Percentiles rank a stretch among this genome's conserved stretches.
Conservation (phyloP, 2,888 invertebrate species). For the Drosophila algonquin region DNA sequence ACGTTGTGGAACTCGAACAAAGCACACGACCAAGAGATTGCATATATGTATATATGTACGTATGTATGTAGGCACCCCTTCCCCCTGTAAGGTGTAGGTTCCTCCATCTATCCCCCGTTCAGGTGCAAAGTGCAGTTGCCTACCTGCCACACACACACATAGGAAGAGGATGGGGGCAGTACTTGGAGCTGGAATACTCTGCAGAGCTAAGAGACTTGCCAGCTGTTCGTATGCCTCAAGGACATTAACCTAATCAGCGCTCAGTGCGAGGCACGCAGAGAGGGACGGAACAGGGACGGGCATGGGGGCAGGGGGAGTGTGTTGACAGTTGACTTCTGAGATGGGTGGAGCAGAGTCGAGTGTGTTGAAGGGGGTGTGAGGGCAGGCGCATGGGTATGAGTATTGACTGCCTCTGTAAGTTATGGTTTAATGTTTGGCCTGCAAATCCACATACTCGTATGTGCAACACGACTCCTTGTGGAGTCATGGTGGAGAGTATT, state of each 20-base stretch:
- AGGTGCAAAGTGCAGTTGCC: slow-evolving; percentile 40
- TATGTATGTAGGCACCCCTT: too few species aligned
- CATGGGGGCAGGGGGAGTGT: slow-evolving; percentile 16
- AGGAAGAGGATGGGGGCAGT: slow-evolving; percentile 12
- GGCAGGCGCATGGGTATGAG: slow-evolving; percentile 1
- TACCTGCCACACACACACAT: background rate
- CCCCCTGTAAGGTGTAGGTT: background rate
- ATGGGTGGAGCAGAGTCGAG: slow-evolving; percentile 16
- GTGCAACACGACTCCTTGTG: too few species aligned
- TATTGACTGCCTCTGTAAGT: slow-evolving; percentile 51
- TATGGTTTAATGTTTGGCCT: slow-evolving; percentile 37
- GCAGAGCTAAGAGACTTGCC: slow-evolving; percentile 19
- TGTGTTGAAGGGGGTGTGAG: background rate
- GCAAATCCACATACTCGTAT: slow-evolving; percentile 11
- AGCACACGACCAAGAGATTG: slow-evolving; percentile 49
- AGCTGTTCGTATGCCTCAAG: slow-evolving; percentile 65
- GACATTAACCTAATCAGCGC: slow-evolving; percentile 76
- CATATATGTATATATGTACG: background rate
- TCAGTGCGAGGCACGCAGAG: slow-evolving; percentile 38
- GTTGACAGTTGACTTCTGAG: slow-evolving; percentile 26
- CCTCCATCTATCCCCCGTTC: slow-evolving; percentile 11
- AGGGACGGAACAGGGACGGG: slow-evolving; percentile 15
- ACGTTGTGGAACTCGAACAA: slow-evolving; percentile 73
- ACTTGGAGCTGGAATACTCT: slow-evolving; percentile 17
- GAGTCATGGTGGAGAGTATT: background rate